A percentile compares a stretch with the other conserved stretches of the same genome.
Conservation (phyloP, 2,797 vertebrate species). For the Cossypha heuglini region DNA sequence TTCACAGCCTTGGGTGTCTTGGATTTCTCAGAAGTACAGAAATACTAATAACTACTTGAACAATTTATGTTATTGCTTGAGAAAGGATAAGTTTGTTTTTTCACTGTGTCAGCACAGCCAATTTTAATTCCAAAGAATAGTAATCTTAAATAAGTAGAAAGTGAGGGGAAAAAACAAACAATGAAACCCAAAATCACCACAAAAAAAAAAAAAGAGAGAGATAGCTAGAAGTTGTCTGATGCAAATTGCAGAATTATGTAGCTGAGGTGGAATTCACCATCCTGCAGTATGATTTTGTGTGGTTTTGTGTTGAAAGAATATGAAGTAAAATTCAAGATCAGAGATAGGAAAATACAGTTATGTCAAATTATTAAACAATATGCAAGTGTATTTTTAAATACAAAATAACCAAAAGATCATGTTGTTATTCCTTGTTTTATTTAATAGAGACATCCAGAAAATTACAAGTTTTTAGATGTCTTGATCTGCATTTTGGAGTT, state of each 20-base stretch:
- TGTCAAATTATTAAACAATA: background rate
- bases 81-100: background rate
- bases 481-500: background rate
- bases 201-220: background rate
- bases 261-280: background rate
- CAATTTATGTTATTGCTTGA: background rate
- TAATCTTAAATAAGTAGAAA: background rate
- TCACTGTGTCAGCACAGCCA: background rate
- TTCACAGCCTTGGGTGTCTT: background rate
- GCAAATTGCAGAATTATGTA: background rate
- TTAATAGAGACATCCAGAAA: background rate
- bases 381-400: background rate
- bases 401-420: fast-evolving
- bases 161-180: fast-evolving
- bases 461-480: background rate
- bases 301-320: background rate
- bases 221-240: background rate
- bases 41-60: background rate
- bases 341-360: background rate
- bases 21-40: background rate
- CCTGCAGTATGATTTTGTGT: background rate
- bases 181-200: background rate
- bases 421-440: background rate
- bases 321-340: background rate
- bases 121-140: background rate